Evolutionary conservation across 2,797 vertebrate genomes (phyloP).

Genomic region (Liparis tanakae): DNA sequence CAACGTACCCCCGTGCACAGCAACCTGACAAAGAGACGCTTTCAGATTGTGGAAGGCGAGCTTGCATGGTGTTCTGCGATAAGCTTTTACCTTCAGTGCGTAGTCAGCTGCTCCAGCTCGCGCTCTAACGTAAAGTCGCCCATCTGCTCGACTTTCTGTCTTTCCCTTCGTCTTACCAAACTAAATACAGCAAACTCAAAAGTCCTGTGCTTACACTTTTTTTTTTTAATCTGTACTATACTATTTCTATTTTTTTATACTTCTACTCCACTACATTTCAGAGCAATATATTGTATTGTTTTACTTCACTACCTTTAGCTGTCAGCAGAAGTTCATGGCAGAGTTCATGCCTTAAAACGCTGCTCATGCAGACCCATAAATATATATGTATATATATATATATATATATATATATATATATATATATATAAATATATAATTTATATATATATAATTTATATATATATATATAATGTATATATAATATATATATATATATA

Average conservation of each 20-base stretch:
- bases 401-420: no score
- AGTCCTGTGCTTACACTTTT: neutral
- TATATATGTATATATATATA: no score
- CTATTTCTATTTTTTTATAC: neutral
- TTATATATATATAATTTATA: no score
- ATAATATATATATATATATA: no score
- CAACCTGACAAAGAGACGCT: conserved; percentile 47
- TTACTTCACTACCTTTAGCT: no score
- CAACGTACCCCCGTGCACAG: conserved; percentile 29
- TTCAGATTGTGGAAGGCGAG: conserved; percentile 41
- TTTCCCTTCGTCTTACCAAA: conserved; percentile 20
- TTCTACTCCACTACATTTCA: no score
- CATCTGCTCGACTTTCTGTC: conserved; percentile 50
- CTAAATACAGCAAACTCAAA: conserved; percentile 22
- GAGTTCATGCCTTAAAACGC: no score
- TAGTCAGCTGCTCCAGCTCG: conserved; percentile 51
- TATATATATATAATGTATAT: no score
- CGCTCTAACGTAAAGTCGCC: conserved; percentile 43
- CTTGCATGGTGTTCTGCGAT: conserved; percentile 46
- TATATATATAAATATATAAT: no score
- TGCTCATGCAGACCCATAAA: no score
- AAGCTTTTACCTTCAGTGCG: conserved; percentile 44
- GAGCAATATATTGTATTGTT: neutral
- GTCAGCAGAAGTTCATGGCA: no score
- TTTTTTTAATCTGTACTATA: neutral